These are phyloP conservation scores for Platerodrilus igneus DNA, from an alignment of 2,888 invertebrate genomes.

Conservation along the genomic window DNA sequence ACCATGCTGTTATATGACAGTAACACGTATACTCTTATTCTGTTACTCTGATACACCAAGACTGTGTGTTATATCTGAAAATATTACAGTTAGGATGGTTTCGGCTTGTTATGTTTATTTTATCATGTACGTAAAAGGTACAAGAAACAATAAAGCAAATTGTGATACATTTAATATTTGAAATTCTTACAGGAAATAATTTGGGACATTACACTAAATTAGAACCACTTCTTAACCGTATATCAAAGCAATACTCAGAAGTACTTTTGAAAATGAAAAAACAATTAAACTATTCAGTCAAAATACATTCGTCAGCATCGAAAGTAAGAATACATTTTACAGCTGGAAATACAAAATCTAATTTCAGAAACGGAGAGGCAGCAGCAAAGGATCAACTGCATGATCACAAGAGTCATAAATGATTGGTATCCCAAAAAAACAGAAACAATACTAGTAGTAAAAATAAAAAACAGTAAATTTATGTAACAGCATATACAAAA, in stretches of 20 bases:
- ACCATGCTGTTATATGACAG: no score
- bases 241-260: slow-evolving; percentile 23
- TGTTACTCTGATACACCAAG: no score
- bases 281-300: slow-evolving; percentile 3
- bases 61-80: no score
- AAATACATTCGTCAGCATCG: slow-evolving; percentile 1
- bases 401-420: no score
- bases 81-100: no score
- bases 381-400: not conserved
- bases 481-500: not conserved
- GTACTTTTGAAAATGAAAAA: slow-evolving; percentile 20
- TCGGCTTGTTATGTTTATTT: no score
- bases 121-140: no score
- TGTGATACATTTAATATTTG: not conserved
- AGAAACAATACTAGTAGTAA: not conserved
- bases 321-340: slow-evolving; percentile 8
- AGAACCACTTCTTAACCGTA: slow-evolving; percentile 23
- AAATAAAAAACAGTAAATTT: not conserved
- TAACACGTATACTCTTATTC: no score
- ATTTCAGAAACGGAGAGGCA: slow-evolving; percentile 3
- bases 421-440: not conserved
- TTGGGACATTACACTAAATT: slow-evolving; percentile 18
- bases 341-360: no score
- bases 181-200: slow-evolving; percentile 22
- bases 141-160: no score